Base-by-base conservation (phyloP, 2,797 vertebrate genomes). In the Cirrhinus molitorella region DNA sequence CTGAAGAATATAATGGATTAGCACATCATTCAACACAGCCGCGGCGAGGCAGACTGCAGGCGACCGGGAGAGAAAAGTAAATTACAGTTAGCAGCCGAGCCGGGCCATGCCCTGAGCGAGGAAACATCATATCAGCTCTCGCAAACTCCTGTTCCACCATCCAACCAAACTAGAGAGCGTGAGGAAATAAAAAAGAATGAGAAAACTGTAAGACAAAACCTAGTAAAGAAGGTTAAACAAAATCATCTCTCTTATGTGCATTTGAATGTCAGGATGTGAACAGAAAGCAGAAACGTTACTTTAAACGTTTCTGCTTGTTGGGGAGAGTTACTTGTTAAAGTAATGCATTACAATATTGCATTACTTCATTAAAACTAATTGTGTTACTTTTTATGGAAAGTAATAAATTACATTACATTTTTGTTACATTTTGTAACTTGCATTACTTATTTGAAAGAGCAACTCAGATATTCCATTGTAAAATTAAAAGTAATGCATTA, bases 1-100 rank as follows among this genome's bases (percentile, higher is more conserved):
- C 96, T 97, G 95, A 96, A 96, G 96, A 96, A 96, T 96, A 96
- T 96, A 96, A 97, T 96, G 96, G 96, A 97, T 97, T 97, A 96
- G 96, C 94, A 96, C 96, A 96, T 96, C 96, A 96, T 96, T 97
- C 96, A 96, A 94, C 95, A 94, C 95, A 95, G 87, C 95, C 45
- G 94, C 95, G 93, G 95, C 92, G 93, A 96, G 96, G 94, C 93
- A 96, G 92, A 95, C 96, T 95, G 91, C 94, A 94, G 95, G 96
- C 95, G 92, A 96, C 93, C 95, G 94, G 94, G 59, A 86, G 95
- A 95, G 93, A 94, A 96, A 96, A 96, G 95, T 96, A 96, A 97
- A 97, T 96, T 97, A 96, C 94, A 95, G 93, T 94, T 95, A 95
- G 94, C 82, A 92, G 92, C 92, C 92, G 92, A 90, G 88, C 91